These are phyloP conservation scores for Camponotus vicinus DNA, from an alignment of 1,140 invertebrate genomes.

Conservation along the genomic window DNA sequence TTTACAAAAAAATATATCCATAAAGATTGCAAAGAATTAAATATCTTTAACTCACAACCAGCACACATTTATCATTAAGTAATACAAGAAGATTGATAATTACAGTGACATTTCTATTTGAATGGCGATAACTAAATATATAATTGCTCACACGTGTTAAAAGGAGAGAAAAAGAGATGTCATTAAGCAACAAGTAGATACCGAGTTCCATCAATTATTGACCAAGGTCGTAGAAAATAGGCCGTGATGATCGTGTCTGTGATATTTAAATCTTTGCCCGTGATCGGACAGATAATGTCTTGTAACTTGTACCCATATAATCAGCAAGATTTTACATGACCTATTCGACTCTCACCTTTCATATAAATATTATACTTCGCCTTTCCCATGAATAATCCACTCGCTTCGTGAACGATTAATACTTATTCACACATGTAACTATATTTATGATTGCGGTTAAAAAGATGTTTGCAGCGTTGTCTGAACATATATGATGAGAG, in stretches of 20 bases:
- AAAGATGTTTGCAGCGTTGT: background rate
- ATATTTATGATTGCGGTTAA: background rate
- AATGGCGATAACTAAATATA: background rate
- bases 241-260: slow-evolving; percentile 7
- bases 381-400: slow-evolving; percentile 41
- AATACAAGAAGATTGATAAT: background rate
- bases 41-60: background rate
- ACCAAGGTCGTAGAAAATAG: slow-evolving; percentile 49
- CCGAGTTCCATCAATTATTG: background rate
- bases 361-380: background rate
- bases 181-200: background rate
- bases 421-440: background rate
- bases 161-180: background rate
- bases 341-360: slow-evolving; percentile 36
- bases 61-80: background rate
- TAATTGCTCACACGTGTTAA: background rate
- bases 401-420: background rate
- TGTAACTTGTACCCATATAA: slow-evolving; percentile 35
- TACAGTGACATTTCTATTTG: background rate
- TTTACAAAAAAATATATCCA: background rate
- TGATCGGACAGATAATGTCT: slow-evolving; percentile 28
- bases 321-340: slow-evolving; percentile 38
- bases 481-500: background rate
- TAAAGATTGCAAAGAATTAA: background rate
- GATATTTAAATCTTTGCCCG: slow-evolving; percentile 48